Base-by-base conservation (phyloP, 2,797 vertebrate genomes). In the Sparus aurata region DNA sequence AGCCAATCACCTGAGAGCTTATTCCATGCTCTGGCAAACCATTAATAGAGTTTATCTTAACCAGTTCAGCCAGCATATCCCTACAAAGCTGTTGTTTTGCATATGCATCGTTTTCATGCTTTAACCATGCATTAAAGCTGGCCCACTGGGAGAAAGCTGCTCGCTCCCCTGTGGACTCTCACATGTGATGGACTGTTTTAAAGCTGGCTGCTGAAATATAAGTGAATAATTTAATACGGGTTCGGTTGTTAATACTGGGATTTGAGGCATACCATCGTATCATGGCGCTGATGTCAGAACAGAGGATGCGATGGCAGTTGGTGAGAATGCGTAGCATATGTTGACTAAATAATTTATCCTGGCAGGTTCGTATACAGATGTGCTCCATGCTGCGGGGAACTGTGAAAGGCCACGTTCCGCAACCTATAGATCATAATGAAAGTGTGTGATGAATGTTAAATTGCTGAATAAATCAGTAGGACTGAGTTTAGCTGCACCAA, bases 191-290 rank as follows among this genome's bases (percentile, higher is more conserved):
- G 73, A 70, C 80, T 72, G 55, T 20, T 79, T 71, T 77, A 5
- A 69, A 75, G 55, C 30, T 58, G 53, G 22, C 27, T 82, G 66
- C 27, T 80, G 57, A 72, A 69, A 75, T 46, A 83, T n/a, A 53
- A 72, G 74, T 92, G 83, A 90, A 92, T 91, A 86, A 91, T 88
- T 92, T 61, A 89, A 79, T 46, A 80, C 38, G 2, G 30, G 50
- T 55, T 76, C 69, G 52, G 69, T 81, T 83, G 69, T 63, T 59
- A 20, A 79, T 66, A 46, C 61, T 60, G 55, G 66, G 47, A 67
- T 74, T 79, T 79, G 41, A 79, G 49, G 27, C 64, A 50, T 60
- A 34, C 65, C 66, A 50, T 45, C 12, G 17, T 64, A 66, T 76
- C 55, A 30, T 30, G 41, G 78, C 2, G 18, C 47, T 63, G 62